Evolutionary conservation across 1,140 invertebrate species (phyloP).

Genomic region (Drosophila elegans): DNA sequence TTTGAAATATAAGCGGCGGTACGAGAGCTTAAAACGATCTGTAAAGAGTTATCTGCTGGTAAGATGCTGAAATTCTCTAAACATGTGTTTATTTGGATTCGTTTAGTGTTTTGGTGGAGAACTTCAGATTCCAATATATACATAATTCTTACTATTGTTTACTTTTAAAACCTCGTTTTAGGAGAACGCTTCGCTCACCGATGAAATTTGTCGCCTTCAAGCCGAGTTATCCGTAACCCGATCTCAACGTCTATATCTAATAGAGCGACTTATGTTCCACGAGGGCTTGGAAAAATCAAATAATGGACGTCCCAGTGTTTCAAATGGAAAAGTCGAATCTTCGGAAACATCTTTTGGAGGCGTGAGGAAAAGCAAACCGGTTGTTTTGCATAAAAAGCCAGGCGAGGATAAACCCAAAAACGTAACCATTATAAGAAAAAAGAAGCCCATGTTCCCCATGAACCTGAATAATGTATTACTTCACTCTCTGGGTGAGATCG

Average conservation of each 20-base stretch:
- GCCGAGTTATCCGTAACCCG: conserved; percentile 89
- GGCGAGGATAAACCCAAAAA: conserved; percentile 49
- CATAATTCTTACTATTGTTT: background rate
- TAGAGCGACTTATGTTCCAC: conserved; percentile 88
- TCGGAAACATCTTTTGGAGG: background rate
- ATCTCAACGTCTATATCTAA: conserved; percentile 90
- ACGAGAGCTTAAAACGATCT: conserved; percentile 24
- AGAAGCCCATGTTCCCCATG: conserved; percentile 91
- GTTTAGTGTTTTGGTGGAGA: background rate
- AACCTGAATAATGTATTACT: conserved; percentile 90
- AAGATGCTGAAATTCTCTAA: background rate
- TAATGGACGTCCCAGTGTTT: conserved; percentile 10
- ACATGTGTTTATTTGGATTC: no score
- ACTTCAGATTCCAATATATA: background rate
- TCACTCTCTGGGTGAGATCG: conserved; percentile 92
- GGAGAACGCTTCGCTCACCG: conserved; percentile 92
- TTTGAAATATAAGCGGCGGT: conserved; percentile 33
- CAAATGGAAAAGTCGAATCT: conserved; percentile 37
- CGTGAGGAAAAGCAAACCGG: conserved; percentile 13
- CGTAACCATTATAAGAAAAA: conserved; percentile 69
- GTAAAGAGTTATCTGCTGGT: conserved; percentile 34
- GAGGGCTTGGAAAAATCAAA: conserved; percentile 83
- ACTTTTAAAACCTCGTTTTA: conserved; percentile 67
- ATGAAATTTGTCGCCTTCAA: conserved; percentile 91
- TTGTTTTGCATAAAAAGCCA: conserved; percentile 10